Conservation (phyloP, 2,797 vertebrate genomes). For the Momotus momota region DNA sequence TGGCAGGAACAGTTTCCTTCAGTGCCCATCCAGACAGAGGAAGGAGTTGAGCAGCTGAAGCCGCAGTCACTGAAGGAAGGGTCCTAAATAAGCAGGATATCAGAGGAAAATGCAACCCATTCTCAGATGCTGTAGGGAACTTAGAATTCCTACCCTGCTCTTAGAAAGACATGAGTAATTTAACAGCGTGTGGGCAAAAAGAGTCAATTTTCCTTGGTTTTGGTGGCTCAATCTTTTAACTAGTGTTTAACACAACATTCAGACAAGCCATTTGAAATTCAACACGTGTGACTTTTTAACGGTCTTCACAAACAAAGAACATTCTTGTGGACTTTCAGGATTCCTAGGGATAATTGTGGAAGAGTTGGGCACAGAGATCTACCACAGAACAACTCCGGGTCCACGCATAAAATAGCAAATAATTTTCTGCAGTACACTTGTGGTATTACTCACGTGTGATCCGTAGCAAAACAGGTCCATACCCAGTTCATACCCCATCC, state of each 20-base stretch:
- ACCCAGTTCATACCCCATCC: slow-evolving; percentile 96
- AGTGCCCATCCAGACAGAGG: background rate
- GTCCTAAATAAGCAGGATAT: background rate
- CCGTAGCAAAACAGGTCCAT: slow-evolving; percentile 95
- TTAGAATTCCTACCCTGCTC: background rate
- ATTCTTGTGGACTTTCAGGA: rapidly evolving
- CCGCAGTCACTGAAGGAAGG: background rate
- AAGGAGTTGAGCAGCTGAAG: background rate
- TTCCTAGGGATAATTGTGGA: background rate
- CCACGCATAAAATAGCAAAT: background rate
- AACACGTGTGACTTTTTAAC: rapidly evolving
- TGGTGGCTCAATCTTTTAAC: background rate
- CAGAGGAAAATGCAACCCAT: background rate
- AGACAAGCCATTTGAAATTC: background rate
- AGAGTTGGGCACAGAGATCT: background rate
- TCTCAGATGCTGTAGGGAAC: background rate
- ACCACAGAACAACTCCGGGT: background rate
- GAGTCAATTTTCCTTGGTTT: background rate
- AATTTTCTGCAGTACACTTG: background rate
- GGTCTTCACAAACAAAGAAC: background rate
- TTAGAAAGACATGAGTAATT: background rate
- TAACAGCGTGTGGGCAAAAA: background rate
- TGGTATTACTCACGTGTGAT: slow-evolving; percentile 88
- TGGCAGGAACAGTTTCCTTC: rapidly evolving
- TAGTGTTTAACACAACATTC: background rate